These are phyloP conservation scores for Petrocephalus zakoni DNA, from an alignment of 2,113 vertebrate species.

Conservation along the genomic window DNA sequence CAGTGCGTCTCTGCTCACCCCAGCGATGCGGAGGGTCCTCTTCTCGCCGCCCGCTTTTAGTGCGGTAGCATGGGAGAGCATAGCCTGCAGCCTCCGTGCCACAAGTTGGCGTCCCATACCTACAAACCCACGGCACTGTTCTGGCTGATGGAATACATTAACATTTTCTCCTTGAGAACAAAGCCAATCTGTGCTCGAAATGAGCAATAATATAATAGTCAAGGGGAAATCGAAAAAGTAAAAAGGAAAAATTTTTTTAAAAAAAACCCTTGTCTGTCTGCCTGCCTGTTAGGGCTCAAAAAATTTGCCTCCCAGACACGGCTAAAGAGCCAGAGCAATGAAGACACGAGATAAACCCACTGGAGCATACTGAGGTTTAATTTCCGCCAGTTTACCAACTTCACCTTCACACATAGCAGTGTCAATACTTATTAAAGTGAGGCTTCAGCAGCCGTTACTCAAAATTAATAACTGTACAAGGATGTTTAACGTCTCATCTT, in stretches of 20 bases:
- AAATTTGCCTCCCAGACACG: neutral
- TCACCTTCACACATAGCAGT: constrained; percentile 33
- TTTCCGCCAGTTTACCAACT: constrained; percentile 22
- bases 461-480: constrained; percentile 75
- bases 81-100: neutral
- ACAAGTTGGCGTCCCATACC: neutral
- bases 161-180: constrained; percentile 10
- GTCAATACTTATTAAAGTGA: constrained; percentile 72
- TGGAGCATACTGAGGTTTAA: constrained; percentile 18
- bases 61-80: neutral
- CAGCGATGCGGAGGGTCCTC: neutral
- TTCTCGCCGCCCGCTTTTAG: neutral
- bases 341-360: constrained; percentile 4
- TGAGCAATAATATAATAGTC: neutral
- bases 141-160: neutral
- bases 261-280: neutral
- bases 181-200: constrained; percentile 1
- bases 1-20: neutral
- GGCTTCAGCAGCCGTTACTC: constrained; percentile 59
- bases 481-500: constrained; percentile 75
- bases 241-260: neutral
- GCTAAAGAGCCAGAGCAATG: neutral
- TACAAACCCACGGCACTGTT: neutral
- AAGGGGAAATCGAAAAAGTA: neutral
- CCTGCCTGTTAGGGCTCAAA: neutral